Conservation (phyloP, 1,140 invertebrate genomes). For the Luehdorfia chinensis region DNA sequence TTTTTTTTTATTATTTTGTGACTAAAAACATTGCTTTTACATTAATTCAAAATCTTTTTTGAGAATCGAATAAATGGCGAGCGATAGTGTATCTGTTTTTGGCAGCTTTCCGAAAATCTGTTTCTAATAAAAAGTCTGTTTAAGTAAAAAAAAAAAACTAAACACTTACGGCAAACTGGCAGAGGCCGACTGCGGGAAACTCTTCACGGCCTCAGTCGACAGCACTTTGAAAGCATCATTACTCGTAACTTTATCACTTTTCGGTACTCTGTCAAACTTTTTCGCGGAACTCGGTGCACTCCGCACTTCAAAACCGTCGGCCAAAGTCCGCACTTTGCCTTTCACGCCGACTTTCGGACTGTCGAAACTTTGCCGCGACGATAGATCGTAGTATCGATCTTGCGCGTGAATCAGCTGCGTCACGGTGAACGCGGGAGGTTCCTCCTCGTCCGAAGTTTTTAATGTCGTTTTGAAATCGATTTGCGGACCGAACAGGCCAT, state of each 20-base stretch:
- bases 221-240: slow-evolving; percentile 46
- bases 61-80: no score
- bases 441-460: slow-evolving; percentile 24
- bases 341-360: slow-evolving; percentile 27
- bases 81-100: no score
- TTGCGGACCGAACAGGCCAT: slow-evolving; percentile 61
- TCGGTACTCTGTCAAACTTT: slow-evolving; percentile 18
- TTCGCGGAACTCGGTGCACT: slow-evolving; percentile 41
- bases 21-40: no score
- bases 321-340: slow-evolving; percentile 23
- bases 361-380: slow-evolving; percentile 23
- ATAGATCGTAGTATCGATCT: slow-evolving; percentile 66
- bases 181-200: slow-evolving; percentile 24
- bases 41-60: no score
- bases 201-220: slow-evolving; percentile 28
- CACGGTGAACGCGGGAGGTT: slow-evolving; percentile 51
- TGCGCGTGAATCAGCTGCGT: slow-evolving; percentile 67
- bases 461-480: slow-evolving; percentile 33
- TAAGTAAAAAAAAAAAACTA: neutral
- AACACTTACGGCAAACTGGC: slow-evolving; percentile 49
- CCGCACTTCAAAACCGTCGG: slow-evolving; percentile 37
- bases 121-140: no score
- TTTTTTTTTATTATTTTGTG: no score
- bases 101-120: no score
- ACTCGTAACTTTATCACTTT: slow-evolving; percentile 19